Evolutionary conservation across 2,888 invertebrate species (phyloP), one percentile per base, ranked within the genome.

Genomic region (Merodon equestris): DNA sequence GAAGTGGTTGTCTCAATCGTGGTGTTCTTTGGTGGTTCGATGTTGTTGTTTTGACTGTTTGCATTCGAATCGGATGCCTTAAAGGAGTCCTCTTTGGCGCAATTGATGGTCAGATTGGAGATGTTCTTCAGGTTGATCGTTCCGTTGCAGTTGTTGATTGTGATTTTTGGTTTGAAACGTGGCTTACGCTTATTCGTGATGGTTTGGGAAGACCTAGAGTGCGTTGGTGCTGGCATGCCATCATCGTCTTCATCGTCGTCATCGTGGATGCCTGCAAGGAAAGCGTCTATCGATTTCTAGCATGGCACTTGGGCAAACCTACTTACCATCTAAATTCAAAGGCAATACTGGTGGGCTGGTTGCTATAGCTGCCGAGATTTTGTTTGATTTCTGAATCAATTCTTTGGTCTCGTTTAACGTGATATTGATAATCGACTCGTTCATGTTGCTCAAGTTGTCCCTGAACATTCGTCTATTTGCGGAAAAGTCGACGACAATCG

Each of bases 81-180:
- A 15, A 87, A 83, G 1, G 85, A 83, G 18, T 86, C 87, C 18
- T 88, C 87, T 58, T 83, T 86, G 68, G 86, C 85, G 70, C 88
- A 88, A 63, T 89, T 89, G 18, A 89, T 89, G 13, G 88, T 89
- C 14, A 89, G 81, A 57, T 87, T 88, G 34, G 88, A 87, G 14
- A 89, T 88, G 72, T 89, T 89, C 40, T 88, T 86, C 60, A 89
- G 81, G 79, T 89, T 89, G 4, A 89, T 88, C 9, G 87, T 88
- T 47, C 89, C 89, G 70, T 88, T 89, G 83, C 89, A 89, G 61
- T 88, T 89, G 81, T 89, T 88, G 15, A 89, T 88, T 15, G 88
- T 89, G 17, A 89, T 88, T 83, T 88, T 88, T 81, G 88, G 87
- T 76, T 87, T 88, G 58, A 86, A 86, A 19, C 67, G 61, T 44